A percentile compares a stretch with the other conserved stretches of the same genome.
These are phyloP conservation scores for Thyatira batis DNA, from an alignment of 2,888 invertebrate genomes.

Conservation along the genomic window DNA sequence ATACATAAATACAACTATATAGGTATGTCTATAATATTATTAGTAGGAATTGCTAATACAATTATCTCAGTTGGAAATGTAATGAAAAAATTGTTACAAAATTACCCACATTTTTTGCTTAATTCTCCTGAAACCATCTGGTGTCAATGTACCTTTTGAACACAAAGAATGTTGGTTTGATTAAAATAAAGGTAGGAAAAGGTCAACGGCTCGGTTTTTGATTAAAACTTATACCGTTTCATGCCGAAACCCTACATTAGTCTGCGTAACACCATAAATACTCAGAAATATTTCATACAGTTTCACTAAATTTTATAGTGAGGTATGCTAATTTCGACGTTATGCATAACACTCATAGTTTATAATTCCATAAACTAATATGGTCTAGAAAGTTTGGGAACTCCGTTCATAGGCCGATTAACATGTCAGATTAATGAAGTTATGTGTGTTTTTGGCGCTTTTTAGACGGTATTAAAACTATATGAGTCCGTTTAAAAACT, in stretches of 20 bases:
- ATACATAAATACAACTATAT: too few relatives aligned
- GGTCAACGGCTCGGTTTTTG: constrained; percentile 10
- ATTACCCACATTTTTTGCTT: not conserved
- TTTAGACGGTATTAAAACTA: not conserved
- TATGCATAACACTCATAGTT: not conserved
- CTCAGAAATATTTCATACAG: not conserved
- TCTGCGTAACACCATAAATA: not conserved
- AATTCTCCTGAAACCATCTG: not conserved
- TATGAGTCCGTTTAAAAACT: not conserved
- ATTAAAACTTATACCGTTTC: constrained; percentile 7
- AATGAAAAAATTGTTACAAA: not conserved
- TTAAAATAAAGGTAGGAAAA: not conserved
- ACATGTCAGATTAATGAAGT: constrained; percentile 5
- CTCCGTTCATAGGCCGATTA: not conserved
- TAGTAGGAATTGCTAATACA: not conserved
- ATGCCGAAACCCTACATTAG: not conserved
- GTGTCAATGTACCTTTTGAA: not conserved
- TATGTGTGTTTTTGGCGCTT: not conserved
- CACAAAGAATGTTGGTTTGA: not conserved
- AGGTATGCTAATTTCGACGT: not conserved
- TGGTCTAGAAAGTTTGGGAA: not conserved
- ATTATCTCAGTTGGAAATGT: not conserved
- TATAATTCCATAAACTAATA: not conserved
- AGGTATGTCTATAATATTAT: too few relatives aligned
- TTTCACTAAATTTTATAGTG: not conserved